Evolutionary conservation across 2,113 vertebrate species (phyloP), one percentile per base, ranked within the genome.

Genomic region (Todiramphus chloris): DNA sequence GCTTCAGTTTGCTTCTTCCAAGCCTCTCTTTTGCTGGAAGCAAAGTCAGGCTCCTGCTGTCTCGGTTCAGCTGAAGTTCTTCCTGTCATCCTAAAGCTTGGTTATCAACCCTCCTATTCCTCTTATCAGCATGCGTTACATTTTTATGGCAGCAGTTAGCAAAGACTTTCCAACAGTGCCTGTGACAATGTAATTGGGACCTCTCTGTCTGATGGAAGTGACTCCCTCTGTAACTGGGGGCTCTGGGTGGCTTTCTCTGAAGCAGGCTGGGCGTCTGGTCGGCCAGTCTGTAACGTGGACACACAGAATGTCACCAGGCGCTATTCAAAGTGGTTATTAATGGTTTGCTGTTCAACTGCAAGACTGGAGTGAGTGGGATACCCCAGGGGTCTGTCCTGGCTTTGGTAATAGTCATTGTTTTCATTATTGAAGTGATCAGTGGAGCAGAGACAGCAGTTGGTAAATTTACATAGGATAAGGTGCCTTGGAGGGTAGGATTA

Each of bases 351-450:
- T 93, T 89, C 73, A 97, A 89, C 74, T 91, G 78, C 39, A 76
- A 87, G 91, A 64, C 35, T 60, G 39, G 48, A 87, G 53, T 56
- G 66, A 94, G 87, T 79, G 91, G 64, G 67, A 79, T 83, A 95
- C 81, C 89, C 70, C 53, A 62, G 58, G 44, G 62, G 37, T 85
- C 84, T 96, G 53, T 89, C 83, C 48, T 73, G 89, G 53, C 93
- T 94, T 75, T 76, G 81, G 66, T 94, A 82, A 75, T 89, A 84
- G 53, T 95, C 58, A 82, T 53, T 87, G 81, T 96, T 96, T 93
- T 89, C 69, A 94, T 91, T 93, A 93, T 16, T 93, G 83, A 79
- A 94, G 84, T 89, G 81, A 87, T n/a, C 25, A 77, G 87, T 87
- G 66, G 35, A 89, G 48, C 80, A 74, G 76, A 77, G 63, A 93